Evolutionary conservation across 2,797 vertebrate species (phyloP).

Genomic region (Malurus splendens): DNA sequence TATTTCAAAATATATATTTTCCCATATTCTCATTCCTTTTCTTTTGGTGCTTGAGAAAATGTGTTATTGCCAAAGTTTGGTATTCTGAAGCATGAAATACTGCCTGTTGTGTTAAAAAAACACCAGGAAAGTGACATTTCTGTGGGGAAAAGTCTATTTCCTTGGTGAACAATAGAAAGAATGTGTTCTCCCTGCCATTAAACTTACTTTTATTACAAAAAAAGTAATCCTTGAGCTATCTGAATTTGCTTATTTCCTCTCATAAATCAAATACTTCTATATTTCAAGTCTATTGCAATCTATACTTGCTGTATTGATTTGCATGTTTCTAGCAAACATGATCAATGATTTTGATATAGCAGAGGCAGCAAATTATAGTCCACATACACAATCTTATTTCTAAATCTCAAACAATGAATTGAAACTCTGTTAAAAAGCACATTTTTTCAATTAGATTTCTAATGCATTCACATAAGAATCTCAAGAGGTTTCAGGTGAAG

Average conservation of each 20-base stretch:
- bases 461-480: neutral
- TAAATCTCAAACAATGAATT: neutral
- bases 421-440: neutral
- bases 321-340: neutral
- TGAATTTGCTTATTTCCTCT: neutral
- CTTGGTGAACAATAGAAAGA: neutral
- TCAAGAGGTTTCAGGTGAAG: neutral
- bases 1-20: neutral
- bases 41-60: neutral
- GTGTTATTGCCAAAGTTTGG: neutral
- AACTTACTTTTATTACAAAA: neutral
- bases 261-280: neutral
- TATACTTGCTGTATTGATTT: neutral
- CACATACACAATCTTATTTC: neutral
- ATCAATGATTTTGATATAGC: neutral
- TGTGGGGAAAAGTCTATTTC: neutral
- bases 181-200: neutral
- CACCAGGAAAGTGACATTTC: neutral
- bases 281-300: neutral
- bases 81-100: neutral
- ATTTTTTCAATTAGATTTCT: conserved; percentile 25
- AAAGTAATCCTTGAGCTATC: neutral
- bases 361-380: neutral
- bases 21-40: neutral
- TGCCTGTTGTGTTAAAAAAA: neutral